Evolutionary conservation across 2,113 vertebrate species (phyloP), one percentile per base, ranked within the genome.

Genomic region (Lepidiolamprologus cunningtoni): DNA sequence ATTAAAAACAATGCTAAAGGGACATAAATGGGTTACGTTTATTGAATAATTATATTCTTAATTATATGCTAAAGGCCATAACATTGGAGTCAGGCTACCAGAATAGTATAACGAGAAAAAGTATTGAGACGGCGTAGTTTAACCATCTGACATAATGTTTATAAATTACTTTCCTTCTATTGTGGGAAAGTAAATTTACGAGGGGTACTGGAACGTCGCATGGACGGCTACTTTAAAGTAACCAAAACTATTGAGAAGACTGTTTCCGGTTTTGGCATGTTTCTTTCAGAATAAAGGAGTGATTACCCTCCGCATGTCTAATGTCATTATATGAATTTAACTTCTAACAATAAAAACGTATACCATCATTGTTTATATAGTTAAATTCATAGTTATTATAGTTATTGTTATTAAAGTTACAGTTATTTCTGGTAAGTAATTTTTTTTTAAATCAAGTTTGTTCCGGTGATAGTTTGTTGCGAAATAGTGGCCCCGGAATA

Each of bases 271-370:
- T 76, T 35, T 6, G n/a, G 4, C 1, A 9, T 33, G 2, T 26
- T 5, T 31, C 5, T 81, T 92, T 92, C 90, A 92, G 5, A 88
- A 91, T 87, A 93, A 91, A 88, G 53, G 11, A 4, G 23, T n/a
- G 19, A 33, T 9, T 31, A 11, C 23, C 21, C 16, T 50, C 16
- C 6, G 8, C 2, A 71, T 9, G 5, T 71, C 66, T 42, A 71
- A 71, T 71, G 21, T 26, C 68, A 73, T 17, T 73, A 45, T 45
- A 45, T 28, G 6, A 73, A 47, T 73, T 47, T 73, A 45, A 26
- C 10, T 45, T 17, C 12, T 45, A 73, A 45, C 1, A 47, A 71
- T 40, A 40, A 68, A 23, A 40, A 40, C 19, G 12, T 47, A 50
- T n/a, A 50, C 7, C 71, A 50, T 37, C 19, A 21, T 37, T 37